phyloP scores from a whole-genome alignment of 2,797 vertebrate genomes.

The Clarias platycephalus region DNA sequence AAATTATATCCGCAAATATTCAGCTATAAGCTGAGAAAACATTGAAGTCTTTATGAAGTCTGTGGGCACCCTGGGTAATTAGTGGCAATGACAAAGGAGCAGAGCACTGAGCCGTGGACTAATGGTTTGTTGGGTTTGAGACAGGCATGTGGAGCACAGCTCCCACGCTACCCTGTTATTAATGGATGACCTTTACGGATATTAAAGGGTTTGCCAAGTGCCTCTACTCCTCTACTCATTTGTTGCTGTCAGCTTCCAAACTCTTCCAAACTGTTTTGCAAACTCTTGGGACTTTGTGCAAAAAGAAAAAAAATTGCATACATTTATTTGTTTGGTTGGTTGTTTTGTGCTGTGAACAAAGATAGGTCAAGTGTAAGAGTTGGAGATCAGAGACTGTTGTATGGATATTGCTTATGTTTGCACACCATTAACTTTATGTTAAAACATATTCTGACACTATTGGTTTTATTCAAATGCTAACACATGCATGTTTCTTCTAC shows the following conservation, averaged over 20 bases:
- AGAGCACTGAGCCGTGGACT: conserved; percentile 56
- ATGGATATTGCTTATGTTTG: background rate
- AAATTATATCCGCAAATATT: background rate
- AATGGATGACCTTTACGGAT: conserved; percentile 66
- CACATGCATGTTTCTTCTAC: background rate
- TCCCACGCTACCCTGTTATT: conserved; percentile 59
- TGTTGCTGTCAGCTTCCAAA: conserved; percentile 57
- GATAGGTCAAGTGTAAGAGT: background rate
- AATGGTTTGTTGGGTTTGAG: conserved; percentile 60
- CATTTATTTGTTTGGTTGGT: background rate
- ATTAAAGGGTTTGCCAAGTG: conserved; percentile 59
- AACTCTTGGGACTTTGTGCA: conserved; percentile 36
- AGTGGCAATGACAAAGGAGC: conserved; percentile 59
- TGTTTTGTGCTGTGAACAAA: background rate
- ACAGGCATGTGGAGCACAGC: conserved; percentile 58
- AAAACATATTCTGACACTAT: background rate
- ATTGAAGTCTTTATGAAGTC: conserved; percentile 30
- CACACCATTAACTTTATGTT: background rate
- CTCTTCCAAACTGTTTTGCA: conserved; percentile 21
- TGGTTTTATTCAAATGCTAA: background rate
- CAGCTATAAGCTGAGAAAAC: conserved; percentile 5
- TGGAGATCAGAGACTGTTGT: background rate
- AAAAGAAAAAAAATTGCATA: background rate
- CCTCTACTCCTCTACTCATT: conserved; percentile 62
- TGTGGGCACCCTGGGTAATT: conserved; percentile 55